These are phyloP conservation scores for Steinernema carpocapsae DNA, from an alignment of 2,888 invertebrate species.

Conservation along the genomic window DNA sequence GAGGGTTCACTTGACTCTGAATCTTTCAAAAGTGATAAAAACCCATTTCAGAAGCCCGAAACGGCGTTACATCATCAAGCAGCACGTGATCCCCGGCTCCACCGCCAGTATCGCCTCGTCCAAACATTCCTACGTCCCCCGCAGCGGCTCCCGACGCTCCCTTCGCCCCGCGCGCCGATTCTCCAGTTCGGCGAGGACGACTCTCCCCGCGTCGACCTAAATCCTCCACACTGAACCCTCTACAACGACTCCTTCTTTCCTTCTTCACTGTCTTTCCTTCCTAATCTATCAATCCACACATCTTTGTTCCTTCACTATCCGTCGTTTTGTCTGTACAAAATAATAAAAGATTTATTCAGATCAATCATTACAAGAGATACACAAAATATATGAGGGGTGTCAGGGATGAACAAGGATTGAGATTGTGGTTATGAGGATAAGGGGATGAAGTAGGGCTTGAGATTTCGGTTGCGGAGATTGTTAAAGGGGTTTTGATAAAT, in stretches of 20 bases:
- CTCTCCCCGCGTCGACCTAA: slow-evolving; percentile 56
- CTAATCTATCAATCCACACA: not conserved
- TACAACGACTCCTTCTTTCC: not conserved
- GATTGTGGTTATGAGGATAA: no score
- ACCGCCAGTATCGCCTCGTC: slow-evolving; percentile 50
- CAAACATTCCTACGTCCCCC: slow-evolving; percentile 20
- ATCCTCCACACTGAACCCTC: slow-evolving; percentile 1
- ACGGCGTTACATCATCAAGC: slow-evolving; percentile 31
- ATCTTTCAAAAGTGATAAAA: not conserved
- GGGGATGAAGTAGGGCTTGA: no score
- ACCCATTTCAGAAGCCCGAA: not conserved
- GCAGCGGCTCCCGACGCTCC: not conserved
- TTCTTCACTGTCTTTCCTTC: slow-evolving; percentile 25
- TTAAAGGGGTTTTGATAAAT: no score
- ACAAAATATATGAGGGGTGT: no score
- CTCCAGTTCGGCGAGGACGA: slow-evolving; percentile 66
- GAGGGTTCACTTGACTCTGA: not conserved
- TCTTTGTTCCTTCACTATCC: not conserved
- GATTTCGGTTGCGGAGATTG: no score
- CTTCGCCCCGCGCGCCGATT: slow-evolving; percentile 52
- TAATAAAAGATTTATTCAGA: not conserved
- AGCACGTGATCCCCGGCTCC: slow-evolving; percentile 52
- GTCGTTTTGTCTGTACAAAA: slow-evolving; percentile 28
- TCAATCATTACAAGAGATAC: not conserved
- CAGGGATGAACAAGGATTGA: no score